phyloP scores from a whole-genome alignment of 2,888 invertebrate species.

The Drosophila melanosoma region DNA sequence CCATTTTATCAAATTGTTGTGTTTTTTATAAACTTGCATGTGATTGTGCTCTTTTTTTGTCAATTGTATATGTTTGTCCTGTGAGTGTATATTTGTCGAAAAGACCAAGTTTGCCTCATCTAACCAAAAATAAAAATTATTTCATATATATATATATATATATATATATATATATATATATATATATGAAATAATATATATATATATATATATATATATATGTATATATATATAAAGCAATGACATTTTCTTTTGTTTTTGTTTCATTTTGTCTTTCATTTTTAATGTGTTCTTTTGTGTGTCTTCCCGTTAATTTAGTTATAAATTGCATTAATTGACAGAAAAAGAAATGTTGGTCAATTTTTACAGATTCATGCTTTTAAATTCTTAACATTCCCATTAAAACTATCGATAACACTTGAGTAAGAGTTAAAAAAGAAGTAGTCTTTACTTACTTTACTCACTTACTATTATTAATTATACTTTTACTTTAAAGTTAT shows the following conservation, averaged over 20 bases:
- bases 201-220: not conserved
- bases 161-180: not conserved
- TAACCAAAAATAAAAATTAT: not conserved
- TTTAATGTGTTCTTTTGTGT: not conserved
- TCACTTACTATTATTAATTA: not conserved
- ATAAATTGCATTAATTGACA: not conserved
- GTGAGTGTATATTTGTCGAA: slow-evolving; percentile 37
- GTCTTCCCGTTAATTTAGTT: not conserved
- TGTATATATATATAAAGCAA: not conserved
- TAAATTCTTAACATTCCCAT: slow-evolving; percentile 11
- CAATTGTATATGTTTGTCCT: slow-evolving; percentile 4
- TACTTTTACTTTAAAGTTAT: not conserved
- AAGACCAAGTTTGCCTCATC: slow-evolving; percentile 25
- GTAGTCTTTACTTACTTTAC: not conserved
- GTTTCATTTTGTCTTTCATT: slow-evolving; percentile 4
- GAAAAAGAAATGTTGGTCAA: slow-evolving; percentile 9
- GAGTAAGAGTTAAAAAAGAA: not conserved
- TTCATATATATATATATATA: not conserved
- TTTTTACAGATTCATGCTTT: slow-evolving; percentile 6
- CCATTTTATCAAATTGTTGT: slow-evolving; percentile 34
- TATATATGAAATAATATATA: not conserved
- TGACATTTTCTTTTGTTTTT: slow-evolving; percentile 7
- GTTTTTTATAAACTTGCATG: slow-evolving; percentile 42
- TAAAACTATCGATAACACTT: slow-evolving; percentile 3
- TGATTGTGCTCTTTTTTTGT: slow-evolving; percentile 12